These are phyloP conservation scores for Neoascia interrupta DNA, from an alignment of 2,888 invertebrate species.

Conservation along the genomic window DNA sequence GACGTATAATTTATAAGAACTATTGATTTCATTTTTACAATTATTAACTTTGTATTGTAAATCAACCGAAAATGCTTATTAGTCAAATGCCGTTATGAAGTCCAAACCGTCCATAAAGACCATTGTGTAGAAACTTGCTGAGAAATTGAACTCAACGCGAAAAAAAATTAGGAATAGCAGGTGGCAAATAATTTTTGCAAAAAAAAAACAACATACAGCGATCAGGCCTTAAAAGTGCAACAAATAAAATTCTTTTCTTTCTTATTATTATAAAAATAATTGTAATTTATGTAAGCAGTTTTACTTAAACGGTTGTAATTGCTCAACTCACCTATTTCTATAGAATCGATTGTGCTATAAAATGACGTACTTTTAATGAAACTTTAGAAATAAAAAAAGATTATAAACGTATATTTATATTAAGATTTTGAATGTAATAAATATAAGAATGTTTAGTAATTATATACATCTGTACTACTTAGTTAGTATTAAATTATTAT, in stretches of 20 bases:
- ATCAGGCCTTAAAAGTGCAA: constrained; percentile 66
- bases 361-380: background rate
- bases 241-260: constrained; percentile 48
- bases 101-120: constrained; percentile 55
- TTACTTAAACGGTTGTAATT: constrained; percentile 68
- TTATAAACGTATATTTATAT: background rate
- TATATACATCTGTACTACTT: constrained; percentile 16
- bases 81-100: constrained; percentile 39
- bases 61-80: constrained; percentile 34
- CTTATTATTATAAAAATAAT: constrained; percentile 29
- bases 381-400: background rate
- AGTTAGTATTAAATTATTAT: constrained; percentile 32
- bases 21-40: too few species aligned
- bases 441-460: too few species aligned
- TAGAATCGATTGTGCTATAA: constrained; percentile 23
- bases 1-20: too few species aligned
- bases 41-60: background rate
- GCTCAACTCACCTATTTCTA: constrained; percentile 50
- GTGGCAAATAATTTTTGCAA: too few species aligned
- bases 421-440: too few species aligned
- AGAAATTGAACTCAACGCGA: too few species aligned
- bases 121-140: too few species aligned
- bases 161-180: too few species aligned
- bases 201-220: constrained; percentile 24
- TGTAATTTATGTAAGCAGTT: constrained; percentile 55